Conservation (phyloP, 2,888 invertebrate genomes). For the Archips crataeganus region DNA sequence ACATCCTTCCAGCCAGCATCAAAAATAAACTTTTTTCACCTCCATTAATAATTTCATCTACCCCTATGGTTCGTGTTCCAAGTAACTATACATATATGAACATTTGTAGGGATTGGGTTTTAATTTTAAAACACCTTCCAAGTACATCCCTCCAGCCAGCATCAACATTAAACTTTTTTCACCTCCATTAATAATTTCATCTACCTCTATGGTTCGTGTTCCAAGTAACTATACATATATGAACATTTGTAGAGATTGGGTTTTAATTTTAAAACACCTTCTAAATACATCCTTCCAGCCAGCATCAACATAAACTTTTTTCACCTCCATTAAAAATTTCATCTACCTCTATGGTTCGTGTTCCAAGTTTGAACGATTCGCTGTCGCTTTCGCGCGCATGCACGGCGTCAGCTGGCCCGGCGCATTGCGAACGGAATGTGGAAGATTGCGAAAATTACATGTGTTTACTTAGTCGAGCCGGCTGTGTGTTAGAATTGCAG, state of each 20-base stretch:
- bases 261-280: neutral
- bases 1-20: neutral
- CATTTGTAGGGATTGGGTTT: too few species aligned
- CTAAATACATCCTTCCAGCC: neutral
- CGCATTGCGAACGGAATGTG: conserved; percentile 16
- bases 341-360: neutral
- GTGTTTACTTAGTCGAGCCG: conserved; percentile 12
- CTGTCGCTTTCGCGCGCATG: conserved; percentile 52
- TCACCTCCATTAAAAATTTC: neutral
- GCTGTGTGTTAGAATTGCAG: neutral
- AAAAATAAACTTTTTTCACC: neutral
- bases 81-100: too few species aligned
- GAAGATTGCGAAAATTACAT: conserved; percentile 27
- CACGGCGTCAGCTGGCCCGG: conserved; percentile 8
- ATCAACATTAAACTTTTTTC: too few species aligned
- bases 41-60: neutral
- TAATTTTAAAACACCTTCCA: too few species aligned
- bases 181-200: too few species aligned
- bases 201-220: too few species aligned
- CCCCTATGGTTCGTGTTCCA: conserved; percentile 17
- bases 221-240: too few species aligned
- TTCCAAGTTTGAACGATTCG: conserved; percentile 45
- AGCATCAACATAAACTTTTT: neutral
- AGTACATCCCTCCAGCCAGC: too few species aligned
- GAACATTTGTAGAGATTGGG: neutral